A percentile compares a stretch with the other conserved stretches of the same genome.
These are phyloP conservation scores for Thereuonema tuberculata DNA, from an alignment of 1,140 invertebrate species.

Conservation along the genomic window DNA sequence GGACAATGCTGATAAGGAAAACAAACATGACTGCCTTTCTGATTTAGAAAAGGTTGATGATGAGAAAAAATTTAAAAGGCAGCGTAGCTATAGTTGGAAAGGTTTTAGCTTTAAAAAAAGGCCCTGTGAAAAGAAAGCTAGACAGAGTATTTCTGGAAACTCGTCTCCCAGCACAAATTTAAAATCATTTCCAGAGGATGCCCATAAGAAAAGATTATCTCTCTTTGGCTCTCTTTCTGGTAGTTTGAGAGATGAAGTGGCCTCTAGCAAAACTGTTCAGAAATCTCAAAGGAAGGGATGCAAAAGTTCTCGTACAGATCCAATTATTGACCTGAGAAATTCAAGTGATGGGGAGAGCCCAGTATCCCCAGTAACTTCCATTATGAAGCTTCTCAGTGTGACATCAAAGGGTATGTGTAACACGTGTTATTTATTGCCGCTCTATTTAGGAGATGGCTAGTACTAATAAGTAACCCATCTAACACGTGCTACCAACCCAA, in stretches of 20 bases:
- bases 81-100: constrained; percentile 29
- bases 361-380: constrained; percentile 3
- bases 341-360: constrained; percentile 13
- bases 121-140: not conserved
- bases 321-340: constrained; percentile 14
- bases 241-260: too few species aligned
- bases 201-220: too few species aligned
- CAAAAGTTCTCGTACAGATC: not conserved
- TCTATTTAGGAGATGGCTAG: too few species aligned
- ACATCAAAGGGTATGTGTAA: constrained; percentile 10
- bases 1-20: too few species aligned
- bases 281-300: not conserved
- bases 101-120: constrained; percentile 59
- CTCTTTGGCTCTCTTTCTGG: too few species aligned
- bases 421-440: constrained; percentile 5
- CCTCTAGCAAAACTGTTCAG: not conserved
- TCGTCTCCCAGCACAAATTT: not conserved
- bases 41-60: not conserved
- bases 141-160: not conserved
- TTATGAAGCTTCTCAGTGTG: constrained; percentile 2
- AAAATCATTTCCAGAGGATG: too few species aligned
- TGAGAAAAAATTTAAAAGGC: not conserved
- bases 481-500: constrained; percentile 6
- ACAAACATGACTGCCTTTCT: too few species aligned
- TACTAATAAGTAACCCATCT: not conserved